Conservation (phyloP, 2,888 invertebrate genomes). For the Synanthedon vespiformis region DNA sequence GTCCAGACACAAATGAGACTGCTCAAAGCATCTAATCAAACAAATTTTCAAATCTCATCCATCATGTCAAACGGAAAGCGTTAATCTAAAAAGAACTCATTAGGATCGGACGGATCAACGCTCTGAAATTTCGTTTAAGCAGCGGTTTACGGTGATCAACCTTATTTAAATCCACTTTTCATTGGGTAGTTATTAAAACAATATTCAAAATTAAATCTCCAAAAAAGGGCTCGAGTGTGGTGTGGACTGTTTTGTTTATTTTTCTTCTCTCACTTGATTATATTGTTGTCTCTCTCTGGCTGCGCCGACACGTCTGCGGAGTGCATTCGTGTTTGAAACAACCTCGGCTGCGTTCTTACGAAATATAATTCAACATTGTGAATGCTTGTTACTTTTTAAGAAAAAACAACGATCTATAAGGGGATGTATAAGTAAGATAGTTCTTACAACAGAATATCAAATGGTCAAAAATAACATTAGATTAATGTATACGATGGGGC, state of each 20-base stretch:
- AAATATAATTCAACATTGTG: too few species aligned
- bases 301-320: slow-evolving; percentile 50
- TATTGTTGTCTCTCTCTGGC: slow-evolving; percentile 22
- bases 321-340: slow-evolving; percentile 6
- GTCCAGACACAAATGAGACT: slow-evolving; percentile 32
- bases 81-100: slow-evolving; percentile 48
- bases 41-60: slow-evolving; percentile 54
- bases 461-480: too few species aligned
- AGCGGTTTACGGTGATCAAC: slow-evolving; percentile 5
- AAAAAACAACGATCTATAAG: too few species aligned
- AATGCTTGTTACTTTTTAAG: neutral
- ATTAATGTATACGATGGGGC: too few species aligned
- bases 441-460: too few species aligned
- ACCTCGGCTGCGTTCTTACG: too few species aligned
- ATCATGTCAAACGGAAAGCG: slow-evolving; percentile 46
- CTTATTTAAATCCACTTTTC: slow-evolving; percentile 21
- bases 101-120: slow-evolving; percentile 20
- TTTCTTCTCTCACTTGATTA: slow-evolving; percentile 16
- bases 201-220: slow-evolving; percentile 7
- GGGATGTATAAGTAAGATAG: too few species aligned
- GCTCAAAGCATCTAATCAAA: slow-evolving; percentile 51
- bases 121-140: slow-evolving; percentile 22
- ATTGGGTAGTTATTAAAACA: slow-evolving; percentile 22
- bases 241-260: neutral
- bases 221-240: slow-evolving; percentile 9